Evolutionary conservation across 2,797 vertebrate genomes (phyloP).

Genomic region (Masticophis lateralis): DNA sequence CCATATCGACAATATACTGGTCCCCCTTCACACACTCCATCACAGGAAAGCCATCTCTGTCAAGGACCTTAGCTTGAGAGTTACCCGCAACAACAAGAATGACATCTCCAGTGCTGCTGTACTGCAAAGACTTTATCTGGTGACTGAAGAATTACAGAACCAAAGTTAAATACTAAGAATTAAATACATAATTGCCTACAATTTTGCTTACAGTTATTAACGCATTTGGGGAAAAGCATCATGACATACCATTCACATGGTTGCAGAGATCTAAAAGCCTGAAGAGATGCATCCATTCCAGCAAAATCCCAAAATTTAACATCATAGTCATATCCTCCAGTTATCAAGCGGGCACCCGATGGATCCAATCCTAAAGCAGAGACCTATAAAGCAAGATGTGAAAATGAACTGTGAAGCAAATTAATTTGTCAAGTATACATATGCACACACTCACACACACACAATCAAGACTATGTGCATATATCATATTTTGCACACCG

Average conservation of each 20-base stretch:
- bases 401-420: neutral
- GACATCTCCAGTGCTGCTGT: conserved; percentile 93
- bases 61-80: conserved; percentile 94
- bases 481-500: too few relatives aligned
- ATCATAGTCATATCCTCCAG: conserved; percentile 92
- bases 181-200: neutral
- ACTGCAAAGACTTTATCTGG: conserved; percentile 92
- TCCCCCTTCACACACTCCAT: conserved; percentile 97
- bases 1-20: conserved; percentile 98
- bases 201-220: neutral
- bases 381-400: conserved; percentile 67
- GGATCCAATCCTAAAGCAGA: conserved; percentile 89
- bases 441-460: neutral
- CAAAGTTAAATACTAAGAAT: neutral
- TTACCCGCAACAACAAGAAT: conserved; percentile 94
- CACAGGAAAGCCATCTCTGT: conserved; percentile 95
- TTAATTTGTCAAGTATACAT: neutral
- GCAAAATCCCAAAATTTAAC: conserved; percentile 98
- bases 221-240: neutral
- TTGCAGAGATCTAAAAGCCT: conserved; percentile 91
- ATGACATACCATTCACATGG: conserved; percentile 90
- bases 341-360: conserved; percentile 92
- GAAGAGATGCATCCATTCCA: conserved; percentile 93
- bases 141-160: conserved; percentile 74
- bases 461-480: neutral